Percentiles rank a stretch among this genome's conserved stretches.
phyloP scores from a whole-genome alignment of 2,797 vertebrate species.

The Phoxinus dragarum region DNA sequence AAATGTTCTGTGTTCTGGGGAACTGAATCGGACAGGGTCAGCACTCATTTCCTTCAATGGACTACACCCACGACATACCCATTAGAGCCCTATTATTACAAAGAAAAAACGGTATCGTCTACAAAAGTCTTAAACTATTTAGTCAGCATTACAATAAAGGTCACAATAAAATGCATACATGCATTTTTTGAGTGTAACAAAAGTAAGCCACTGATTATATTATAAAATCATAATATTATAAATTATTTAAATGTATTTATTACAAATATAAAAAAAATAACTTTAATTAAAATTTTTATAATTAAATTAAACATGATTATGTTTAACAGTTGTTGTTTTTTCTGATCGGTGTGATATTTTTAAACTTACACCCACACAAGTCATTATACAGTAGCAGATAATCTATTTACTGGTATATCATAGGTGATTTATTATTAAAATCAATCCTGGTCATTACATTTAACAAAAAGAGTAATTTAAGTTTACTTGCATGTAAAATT shows the following conservation, averaged over 20 bases:
- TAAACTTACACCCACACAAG: background rate
- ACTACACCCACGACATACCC: constrained; percentile 62
- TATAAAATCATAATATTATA: too few relatives aligned
- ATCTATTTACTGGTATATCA: background rate
- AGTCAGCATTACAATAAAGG: background rate
- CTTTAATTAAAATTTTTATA: too few relatives aligned
- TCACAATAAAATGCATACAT: background rate
- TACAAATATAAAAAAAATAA: background rate
- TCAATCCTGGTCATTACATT: background rate
- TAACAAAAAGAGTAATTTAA: background rate
- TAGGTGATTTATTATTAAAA: background rate
- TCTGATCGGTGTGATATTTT: background rate
- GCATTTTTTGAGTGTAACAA: background rate
- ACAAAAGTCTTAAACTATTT: background rate
- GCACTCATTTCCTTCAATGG: constrained; percentile 58
- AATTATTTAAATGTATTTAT: background rate
- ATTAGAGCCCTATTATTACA: constrained; percentile 31
- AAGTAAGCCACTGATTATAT: background rate
- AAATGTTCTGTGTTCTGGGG: constrained; percentile 73
- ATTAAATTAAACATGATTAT: too few relatives aligned
- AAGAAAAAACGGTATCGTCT: background rate
- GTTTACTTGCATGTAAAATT: background rate
- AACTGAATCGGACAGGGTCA: constrained; percentile 70
- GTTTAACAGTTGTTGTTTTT: background rate
- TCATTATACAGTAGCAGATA: background rate